phyloP scores from a whole-genome alignment of 2,888 invertebrate species.

The Diplolepis rosae region DNA sequence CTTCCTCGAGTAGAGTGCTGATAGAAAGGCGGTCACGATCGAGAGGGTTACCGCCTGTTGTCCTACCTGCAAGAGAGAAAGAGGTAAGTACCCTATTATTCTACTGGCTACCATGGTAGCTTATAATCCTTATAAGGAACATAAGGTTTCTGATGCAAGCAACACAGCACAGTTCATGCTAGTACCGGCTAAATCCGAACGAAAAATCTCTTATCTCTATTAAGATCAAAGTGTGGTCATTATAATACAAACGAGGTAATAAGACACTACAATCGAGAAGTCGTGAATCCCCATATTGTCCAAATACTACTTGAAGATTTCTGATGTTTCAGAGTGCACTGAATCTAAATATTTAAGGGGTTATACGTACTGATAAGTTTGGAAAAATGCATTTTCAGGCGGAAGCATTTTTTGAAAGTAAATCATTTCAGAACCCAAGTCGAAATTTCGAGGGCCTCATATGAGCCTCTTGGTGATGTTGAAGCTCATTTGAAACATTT shows the following conservation, averaged over 20 bases:
- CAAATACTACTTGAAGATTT: conserved; percentile 59
- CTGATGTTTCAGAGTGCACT: conserved; percentile 37
- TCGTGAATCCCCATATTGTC: no score
- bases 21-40: conserved; percentile 62
- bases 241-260: conserved; percentile 63
- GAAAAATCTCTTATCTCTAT: conserved; percentile 59
- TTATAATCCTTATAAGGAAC: conserved; percentile 62
- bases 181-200: conserved; percentile 45
- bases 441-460: no score
- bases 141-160: conserved; percentile 52
- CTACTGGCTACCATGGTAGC: conserved; percentile 60
- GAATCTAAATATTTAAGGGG: neutral
- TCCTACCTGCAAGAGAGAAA: conserved; percentile 57
- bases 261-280: conserved; percentile 58
- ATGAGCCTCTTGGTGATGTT: no score
- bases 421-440: no score
- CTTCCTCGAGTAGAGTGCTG: conserved; percentile 11
- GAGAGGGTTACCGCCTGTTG: conserved; percentile 60
- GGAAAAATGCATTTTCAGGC: no score
- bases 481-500: no score
- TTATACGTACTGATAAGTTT: no score
- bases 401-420: no score
- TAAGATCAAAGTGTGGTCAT: conserved; percentile 62
- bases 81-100: conserved; percentile 64
- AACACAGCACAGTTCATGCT: conserved; percentile 38